These are phyloP conservation scores for Cyanocitta stelleri DNA, from an alignment of 2,113 vertebrate genomes.

Conservation along the genomic window DNA sequence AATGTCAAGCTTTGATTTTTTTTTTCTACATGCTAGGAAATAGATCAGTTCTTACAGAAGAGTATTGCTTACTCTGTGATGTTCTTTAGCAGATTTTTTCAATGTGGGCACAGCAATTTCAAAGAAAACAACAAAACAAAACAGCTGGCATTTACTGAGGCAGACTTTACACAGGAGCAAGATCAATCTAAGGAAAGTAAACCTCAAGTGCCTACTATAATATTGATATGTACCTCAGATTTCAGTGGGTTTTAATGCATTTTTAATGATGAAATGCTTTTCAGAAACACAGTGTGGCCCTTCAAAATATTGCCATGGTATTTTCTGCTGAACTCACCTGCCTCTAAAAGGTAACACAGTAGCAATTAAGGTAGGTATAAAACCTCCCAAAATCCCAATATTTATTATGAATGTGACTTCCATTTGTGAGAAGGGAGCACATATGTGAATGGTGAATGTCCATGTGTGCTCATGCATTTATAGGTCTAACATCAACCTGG, in stretches of 20 bases:
- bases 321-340: background rate
- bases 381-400: background rate
- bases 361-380: background rate
- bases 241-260: background rate
- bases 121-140: background rate
- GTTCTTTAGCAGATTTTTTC: background rate
- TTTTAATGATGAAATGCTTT: constrained; percentile 12
- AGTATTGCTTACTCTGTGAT: background rate
- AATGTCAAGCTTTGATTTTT: background rate
- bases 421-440: background rate
- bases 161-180: constrained; percentile 2
- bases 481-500: background rate
- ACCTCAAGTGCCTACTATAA: constrained; percentile 19
- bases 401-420: background rate
- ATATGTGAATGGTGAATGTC: background rate
- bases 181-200: constrained; percentile 32
- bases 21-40: background rate
- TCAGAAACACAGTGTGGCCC: background rate
- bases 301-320: background rate
- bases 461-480: background rate
- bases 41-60: background rate
- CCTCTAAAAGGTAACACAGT: background rate
- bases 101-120: background rate
- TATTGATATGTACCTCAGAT: constrained; percentile 3
- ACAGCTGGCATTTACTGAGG: background rate